Conservation (phyloP, 2,888 invertebrate genomes). For the Mystacides longicornis region DNA sequence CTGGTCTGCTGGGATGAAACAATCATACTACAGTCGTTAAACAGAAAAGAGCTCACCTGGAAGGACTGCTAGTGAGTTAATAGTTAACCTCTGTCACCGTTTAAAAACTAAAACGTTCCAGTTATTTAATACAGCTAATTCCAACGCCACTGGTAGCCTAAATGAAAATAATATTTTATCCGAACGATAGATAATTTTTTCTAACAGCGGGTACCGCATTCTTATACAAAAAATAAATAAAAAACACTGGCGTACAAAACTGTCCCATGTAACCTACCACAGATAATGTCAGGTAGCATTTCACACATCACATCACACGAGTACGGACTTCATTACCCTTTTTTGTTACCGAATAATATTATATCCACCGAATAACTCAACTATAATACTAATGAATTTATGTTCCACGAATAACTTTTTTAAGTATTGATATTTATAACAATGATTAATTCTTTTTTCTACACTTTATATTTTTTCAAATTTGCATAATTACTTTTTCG, state of each 20-base stretch:
- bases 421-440: neutral
- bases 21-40: too few relatives aligned
- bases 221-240: too few relatives aligned
- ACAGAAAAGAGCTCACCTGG: too few relatives aligned
- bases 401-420: neutral
- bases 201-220: conserved; percentile 1
- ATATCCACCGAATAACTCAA: neutral
- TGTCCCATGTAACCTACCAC: conserved; percentile 8
- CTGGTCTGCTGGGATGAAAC: too few relatives aligned
- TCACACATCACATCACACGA: conserved; percentile 12
- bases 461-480: neutral
- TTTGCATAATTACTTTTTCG: neutral
- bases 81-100: too few relatives aligned
- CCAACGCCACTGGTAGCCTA: neutral
- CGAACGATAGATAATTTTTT: neutral
- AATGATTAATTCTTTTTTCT: neutral
- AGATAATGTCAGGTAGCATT: conserved; percentile 19
- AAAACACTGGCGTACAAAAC: conserved; percentile 4
- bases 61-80: too few relatives aligned
- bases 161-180: neutral
- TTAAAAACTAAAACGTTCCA: too few relatives aligned
- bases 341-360: neutral
- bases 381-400: neutral
- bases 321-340: neutral
- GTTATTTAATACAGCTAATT: neutral